A percentile compares a stretch with the other conserved stretches of the same genome.
phyloP scores from a whole-genome alignment of 2,113 vertebrate genomes.

The Notarius quadriscutis region DNA sequence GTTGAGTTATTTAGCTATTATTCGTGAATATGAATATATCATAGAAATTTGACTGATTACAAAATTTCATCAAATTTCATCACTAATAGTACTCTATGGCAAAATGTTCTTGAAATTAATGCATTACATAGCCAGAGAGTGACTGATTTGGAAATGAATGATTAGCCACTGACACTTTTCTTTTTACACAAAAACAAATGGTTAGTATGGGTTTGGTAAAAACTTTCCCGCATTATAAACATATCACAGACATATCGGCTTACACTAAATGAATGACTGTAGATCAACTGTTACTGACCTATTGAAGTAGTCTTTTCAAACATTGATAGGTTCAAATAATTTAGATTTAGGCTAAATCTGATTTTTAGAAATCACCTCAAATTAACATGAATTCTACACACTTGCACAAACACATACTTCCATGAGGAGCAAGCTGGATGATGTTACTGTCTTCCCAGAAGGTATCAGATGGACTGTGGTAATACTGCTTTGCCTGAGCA shows the following conservation, averaged over 20 bases:
- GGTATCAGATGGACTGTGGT: slow-evolving; percentile 63
- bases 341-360: neutral
- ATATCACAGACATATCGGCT: neutral
- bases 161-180: neutral
- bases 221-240: neutral
- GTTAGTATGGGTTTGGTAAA: neutral
- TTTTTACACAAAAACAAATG: neutral
- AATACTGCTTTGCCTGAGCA: slow-evolving; percentile 73
- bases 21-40: neutral
- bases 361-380: neutral
- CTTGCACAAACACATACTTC: slow-evolving; percentile 60
- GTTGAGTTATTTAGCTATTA: neutral
- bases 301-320: neutral
- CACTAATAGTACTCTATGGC: neutral
- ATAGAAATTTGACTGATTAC: neutral
- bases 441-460: slow-evolving; percentile 66
- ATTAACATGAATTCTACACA: neutral
- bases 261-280: neutral
- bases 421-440: slow-evolving; percentile 57
- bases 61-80: neutral
- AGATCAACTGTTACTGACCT: neutral
- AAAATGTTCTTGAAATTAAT: neutral
- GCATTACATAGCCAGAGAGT: neutral
- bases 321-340: neutral
- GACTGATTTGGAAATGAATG: neutral